Conservation (phyloP, 2,113 vertebrate species). For the Gymnorhina tibicen region DNA sequence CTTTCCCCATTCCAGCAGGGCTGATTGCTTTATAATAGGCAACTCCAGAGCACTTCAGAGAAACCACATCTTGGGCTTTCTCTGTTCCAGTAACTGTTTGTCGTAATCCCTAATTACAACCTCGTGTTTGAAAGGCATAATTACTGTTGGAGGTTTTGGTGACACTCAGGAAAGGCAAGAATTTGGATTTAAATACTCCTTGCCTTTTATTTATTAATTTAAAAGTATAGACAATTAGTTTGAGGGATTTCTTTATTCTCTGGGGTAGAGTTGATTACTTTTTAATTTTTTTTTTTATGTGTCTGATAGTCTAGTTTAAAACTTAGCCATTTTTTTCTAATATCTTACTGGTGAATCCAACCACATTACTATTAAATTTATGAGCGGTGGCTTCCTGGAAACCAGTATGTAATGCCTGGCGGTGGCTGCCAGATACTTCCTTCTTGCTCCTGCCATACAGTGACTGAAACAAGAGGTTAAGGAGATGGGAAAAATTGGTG, state of each 20-base stretch:
- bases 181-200: neutral
- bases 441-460: neutral
- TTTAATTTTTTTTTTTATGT: neutral
- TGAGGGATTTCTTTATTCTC: neutral
- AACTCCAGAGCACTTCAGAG: neutral
- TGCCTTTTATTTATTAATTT: neutral
- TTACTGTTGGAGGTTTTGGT: conserved; percentile 25
- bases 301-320: neutral
- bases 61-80: conserved; percentile 19
- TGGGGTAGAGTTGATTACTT: neutral
- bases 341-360: neutral
- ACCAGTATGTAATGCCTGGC: neutral
- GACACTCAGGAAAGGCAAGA: neutral
- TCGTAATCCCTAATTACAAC: conserved; percentile 23
- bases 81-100: neutral
- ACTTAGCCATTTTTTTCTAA: neutral
- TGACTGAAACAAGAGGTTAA: neutral
- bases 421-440: neutral
- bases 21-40: neutral
- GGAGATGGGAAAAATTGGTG: neutral
- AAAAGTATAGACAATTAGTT: neutral
- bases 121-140: neutral
- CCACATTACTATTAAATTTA: neutral
- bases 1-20: neutral
- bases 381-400: neutral